phyloP scores from a whole-genome alignment of 2,797 vertebrate genomes.

The Paedocypris micromegethes region DNA sequence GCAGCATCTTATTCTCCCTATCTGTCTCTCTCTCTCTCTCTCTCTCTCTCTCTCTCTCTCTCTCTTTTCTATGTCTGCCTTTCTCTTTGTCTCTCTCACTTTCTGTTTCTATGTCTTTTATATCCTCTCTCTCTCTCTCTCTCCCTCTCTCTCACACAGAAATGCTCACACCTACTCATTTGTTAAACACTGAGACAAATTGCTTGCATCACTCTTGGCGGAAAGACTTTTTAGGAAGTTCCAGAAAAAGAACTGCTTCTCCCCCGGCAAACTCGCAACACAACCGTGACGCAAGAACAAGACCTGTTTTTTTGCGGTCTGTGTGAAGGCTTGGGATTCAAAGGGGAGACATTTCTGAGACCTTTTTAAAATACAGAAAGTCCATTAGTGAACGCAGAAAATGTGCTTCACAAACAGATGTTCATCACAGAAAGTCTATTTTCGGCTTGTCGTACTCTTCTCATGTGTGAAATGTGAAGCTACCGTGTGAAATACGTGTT shows the following conservation, averaged over 20 bases:
- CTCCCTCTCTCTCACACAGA: conserved; percentile 46
- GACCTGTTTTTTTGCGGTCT: conserved; percentile 45
- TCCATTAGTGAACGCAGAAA: conserved; percentile 3
- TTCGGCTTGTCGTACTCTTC: neutral
- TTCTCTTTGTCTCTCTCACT: neutral
- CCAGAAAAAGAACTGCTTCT: conserved; percentile 59
- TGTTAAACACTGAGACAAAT: conserved; percentile 66
- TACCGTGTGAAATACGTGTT: no score
- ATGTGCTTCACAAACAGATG: neutral
- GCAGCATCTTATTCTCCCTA: neutral
- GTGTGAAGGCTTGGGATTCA: conserved; percentile 20
- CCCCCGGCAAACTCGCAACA: conserved; percentile 35
- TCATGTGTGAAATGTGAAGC: neutral
- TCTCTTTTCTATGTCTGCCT: no score
- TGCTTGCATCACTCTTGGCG: conserved; percentile 66
- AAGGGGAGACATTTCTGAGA: conserved; percentile 12
- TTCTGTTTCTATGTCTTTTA: conserved; percentile 1
- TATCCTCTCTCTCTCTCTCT: conserved; percentile 34
- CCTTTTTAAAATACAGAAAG: conserved; percentile 14
- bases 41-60: conserved; percentile 19
- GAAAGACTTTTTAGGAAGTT: conserved; percentile 60
- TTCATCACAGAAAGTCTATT: no score
- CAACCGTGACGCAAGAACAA: conserved; percentile 43
- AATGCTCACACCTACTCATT: conserved; percentile 62
- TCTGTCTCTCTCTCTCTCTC: conserved; percentile 5